These are phyloP conservation scores for Euspilapteryx auroguttella DNA, from an alignment of 2,888 invertebrate species.

Conservation along the genomic window DNA sequence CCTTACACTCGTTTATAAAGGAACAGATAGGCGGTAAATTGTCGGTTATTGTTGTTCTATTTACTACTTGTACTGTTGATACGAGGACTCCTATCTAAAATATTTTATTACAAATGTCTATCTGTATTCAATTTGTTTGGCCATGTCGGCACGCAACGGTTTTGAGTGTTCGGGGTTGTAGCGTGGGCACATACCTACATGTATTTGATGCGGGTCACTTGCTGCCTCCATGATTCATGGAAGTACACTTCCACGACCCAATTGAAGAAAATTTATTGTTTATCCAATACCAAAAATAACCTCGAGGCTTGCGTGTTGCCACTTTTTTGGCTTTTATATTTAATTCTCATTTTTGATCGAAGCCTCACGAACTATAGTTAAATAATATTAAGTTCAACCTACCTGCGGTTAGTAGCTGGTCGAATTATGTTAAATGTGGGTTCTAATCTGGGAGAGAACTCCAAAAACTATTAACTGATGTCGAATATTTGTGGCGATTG, in stretches of 20 bases:
- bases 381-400: no score
- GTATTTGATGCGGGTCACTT: slow-evolving; percentile 39
- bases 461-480: not conserved
- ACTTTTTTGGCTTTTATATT: slow-evolving; percentile 1
- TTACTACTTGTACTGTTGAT: slow-evolving; percentile 46
- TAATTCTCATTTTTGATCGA: no score
- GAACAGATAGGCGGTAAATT: slow-evolving; percentile 59
- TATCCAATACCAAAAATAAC: slow-evolving; percentile 15
- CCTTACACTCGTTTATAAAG: slow-evolving; percentile 41
- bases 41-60: slow-evolving; percentile 47
- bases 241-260: no score
- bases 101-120: no score
- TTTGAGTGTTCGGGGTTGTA: slow-evolving; percentile 23
- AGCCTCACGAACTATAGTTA: no score
- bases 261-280: slow-evolving; percentile 16
- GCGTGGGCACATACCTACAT: slow-evolving; percentile 32
- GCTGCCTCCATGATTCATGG: slow-evolving; percentile 28
- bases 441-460: no score
- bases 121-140: slow-evolving; percentile 46
- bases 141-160: slow-evolving; percentile 45
- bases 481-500: no score
- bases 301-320: slow-evolving; percentile 10
- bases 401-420: no score
- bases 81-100: slow-evolving; percentile 30
- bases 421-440: no score